These are phyloP conservation scores for Eucriotettix oculatus DNA, from an alignment of 2,888 invertebrate species.

Conservation along the genomic window DNA sequence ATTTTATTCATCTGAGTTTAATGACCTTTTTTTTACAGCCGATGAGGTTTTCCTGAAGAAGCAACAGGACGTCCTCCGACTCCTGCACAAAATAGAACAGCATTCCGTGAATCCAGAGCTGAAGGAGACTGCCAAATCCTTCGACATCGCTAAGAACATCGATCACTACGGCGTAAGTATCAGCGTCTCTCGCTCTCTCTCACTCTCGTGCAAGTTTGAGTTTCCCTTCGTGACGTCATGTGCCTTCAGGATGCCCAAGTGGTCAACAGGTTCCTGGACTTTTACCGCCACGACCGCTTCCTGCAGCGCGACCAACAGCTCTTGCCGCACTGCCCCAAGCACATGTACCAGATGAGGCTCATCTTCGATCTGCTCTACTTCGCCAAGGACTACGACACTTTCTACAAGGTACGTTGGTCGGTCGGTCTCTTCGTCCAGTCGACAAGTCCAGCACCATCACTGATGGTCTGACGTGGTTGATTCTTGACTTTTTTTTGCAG, in stretches of 20 bases:
- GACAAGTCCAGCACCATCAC: background rate
- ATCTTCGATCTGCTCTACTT: slow-evolving; percentile 38
- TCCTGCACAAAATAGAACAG: slow-evolving; percentile 46
- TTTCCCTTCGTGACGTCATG: too few relatives aligned
- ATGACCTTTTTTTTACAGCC: slow-evolving; percentile 26
- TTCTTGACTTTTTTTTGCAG: background rate
- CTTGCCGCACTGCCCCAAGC: slow-evolving; percentile 24
- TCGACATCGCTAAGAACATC: slow-evolving; percentile 36
- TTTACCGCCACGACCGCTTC: background rate
- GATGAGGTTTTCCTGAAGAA: slow-evolving; percentile 35
- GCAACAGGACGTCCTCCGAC: slow-evolving; percentile 37
- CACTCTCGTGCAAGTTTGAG: too few relatives aligned
- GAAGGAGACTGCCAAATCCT: slow-evolving; percentile 37
- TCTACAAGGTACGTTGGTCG: slow-evolving; percentile 27
- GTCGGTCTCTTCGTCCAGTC: background rate
- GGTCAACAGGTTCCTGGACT: background rate
- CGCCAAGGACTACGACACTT: slow-evolving; percentile 41
- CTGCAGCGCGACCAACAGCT: slow-evolving; percentile 30
- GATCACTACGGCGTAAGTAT: background rate
- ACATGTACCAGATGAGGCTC: slow-evolving; percentile 31
- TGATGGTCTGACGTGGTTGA: background rate
- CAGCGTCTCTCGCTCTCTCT: background rate
- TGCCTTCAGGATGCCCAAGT: background rate
- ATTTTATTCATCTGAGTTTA: too few relatives aligned
- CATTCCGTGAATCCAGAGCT: slow-evolving; percentile 35